Conservation (phyloP, 2,888 invertebrate species). For the Neoaliturus tenellus region DNA sequence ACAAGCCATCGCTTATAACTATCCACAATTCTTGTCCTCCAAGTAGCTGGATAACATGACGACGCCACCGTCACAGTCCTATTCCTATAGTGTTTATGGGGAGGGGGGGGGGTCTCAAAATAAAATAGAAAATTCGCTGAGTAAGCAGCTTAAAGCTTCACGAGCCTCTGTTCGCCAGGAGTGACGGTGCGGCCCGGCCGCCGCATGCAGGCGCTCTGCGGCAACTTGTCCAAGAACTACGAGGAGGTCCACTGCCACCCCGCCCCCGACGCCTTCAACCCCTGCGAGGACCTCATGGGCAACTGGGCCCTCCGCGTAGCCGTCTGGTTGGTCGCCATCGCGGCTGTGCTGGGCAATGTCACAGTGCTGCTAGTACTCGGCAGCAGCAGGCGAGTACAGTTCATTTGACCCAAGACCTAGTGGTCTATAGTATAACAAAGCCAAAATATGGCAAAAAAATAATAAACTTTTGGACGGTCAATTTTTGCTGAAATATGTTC, state of each 20-base stretch:
- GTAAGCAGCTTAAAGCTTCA: too few relatives aligned
- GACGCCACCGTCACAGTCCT: too few relatives aligned
- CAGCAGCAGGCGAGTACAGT: neutral
- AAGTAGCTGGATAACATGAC: too few relatives aligned
- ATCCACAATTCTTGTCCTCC: too few relatives aligned
- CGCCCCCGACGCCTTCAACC: constrained; percentile 79
- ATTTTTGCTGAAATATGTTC: too few relatives aligned
- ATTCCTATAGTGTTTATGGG: too few relatives aligned
- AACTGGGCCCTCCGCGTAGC: constrained; percentile 76
- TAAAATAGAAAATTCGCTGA: too few relatives aligned
- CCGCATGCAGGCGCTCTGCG: constrained; percentile 66
- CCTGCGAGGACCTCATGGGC: constrained; percentile 81
- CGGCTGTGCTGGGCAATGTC: constrained; percentile 78
- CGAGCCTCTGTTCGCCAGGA: neutral
- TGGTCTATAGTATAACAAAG: too few relatives aligned
- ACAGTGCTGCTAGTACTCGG: constrained; percentile 78
- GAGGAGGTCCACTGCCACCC: constrained; percentile 74
- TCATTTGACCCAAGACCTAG: neutral
- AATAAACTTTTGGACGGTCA: too few relatives aligned
- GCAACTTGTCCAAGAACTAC: constrained; percentile 67
- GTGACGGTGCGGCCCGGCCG: constrained; percentile 53
- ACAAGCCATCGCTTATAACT: too few relatives aligned
- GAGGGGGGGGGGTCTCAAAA: too few relatives aligned
- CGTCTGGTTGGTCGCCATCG: constrained; percentile 78
- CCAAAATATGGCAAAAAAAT: too few relatives aligned